A percentile compares a stretch with the other conserved stretches of the same genome.
These are phyloP conservation scores for Ridgeia piscesae DNA, from an alignment of 1,140 invertebrate species.

Conservation along the genomic window DNA sequence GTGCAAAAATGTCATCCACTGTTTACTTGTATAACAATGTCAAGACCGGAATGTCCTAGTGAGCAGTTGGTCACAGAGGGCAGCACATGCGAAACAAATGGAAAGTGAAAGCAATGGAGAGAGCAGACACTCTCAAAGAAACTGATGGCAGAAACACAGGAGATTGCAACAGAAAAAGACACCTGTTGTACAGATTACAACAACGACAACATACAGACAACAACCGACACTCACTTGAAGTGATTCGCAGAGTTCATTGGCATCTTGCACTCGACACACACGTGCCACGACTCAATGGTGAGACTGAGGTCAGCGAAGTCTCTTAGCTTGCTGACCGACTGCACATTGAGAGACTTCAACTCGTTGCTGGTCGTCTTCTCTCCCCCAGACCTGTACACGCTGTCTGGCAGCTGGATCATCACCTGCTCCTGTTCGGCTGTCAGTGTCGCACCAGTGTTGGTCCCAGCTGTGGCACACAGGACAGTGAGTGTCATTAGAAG, in stretches of 20 bases:
- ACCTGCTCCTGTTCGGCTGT: slow-evolving; percentile 35
- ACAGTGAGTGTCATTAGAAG: not conserved
- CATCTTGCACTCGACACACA: slow-evolving; percentile 51
- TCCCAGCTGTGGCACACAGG: not conserved
- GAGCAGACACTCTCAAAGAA: no score
- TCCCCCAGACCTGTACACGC: not conserved
- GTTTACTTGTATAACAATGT: no score
- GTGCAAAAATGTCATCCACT: no score
- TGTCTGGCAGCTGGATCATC: slow-evolving; percentile 47
- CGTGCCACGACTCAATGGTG: slow-evolving; percentile 4
- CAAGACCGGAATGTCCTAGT: no score
- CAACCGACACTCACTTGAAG: slow-evolving; percentile 44
- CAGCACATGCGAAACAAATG: no score
- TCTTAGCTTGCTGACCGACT: slow-evolving; percentile 42
- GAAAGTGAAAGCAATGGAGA: no score
- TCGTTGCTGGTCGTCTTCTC: slow-evolving; percentile 21
- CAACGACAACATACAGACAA: not conserved
- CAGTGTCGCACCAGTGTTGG: not conserved
- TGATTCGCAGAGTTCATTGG: slow-evolving; percentile 47
- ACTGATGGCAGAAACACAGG: no score
- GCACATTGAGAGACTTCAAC: slow-evolving; percentile 52
- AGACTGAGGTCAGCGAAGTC: slow-evolving; percentile 35
- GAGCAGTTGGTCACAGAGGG: no score
- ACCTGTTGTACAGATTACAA: no score
- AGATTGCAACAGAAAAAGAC: no score